Evolutionary conservation across 2,113 vertebrate species (phyloP).

Genomic region (Saguinus midas): DNA sequence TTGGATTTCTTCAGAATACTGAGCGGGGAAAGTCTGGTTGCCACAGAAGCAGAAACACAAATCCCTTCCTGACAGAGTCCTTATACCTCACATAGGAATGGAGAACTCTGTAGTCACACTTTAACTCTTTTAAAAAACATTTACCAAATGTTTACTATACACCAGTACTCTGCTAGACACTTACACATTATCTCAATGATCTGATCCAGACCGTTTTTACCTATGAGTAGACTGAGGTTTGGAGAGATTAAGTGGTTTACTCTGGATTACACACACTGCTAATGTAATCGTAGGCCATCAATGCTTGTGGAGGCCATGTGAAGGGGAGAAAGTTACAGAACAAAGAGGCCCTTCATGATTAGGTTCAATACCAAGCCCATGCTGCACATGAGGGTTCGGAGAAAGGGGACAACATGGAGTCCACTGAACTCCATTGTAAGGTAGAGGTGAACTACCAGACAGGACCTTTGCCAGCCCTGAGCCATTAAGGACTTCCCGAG

Average conservation of each 20-base stretch:
- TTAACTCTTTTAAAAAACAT: slow-evolving; percentile 7
- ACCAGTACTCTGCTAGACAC: not conserved
- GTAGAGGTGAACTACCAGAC: not conserved
- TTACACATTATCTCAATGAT: not conserved
- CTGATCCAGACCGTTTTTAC: not conserved
- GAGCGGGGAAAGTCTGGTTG: not conserved
- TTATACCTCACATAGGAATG: not conserved
- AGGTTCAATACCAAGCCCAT: not conserved
- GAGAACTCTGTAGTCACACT: not conserved
- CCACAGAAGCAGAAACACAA: not conserved
- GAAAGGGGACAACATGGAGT: not conserved
- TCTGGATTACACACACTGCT: not conserved
- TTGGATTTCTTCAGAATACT: not conserved
- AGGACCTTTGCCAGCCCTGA: slow-evolving; percentile 32
- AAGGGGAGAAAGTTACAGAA: not conserved
- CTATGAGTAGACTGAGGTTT: not conserved
- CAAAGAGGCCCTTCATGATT: slow-evolving; percentile 17
- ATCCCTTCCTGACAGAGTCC: not conserved
- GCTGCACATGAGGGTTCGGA: not conserved
- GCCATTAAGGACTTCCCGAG: slow-evolving; percentile 8
- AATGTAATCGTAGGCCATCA: not conserved
- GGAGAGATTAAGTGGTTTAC: not conserved
- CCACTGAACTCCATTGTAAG: not conserved
- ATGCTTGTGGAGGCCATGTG: not conserved
- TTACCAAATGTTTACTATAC: not conserved